Evolutionary conservation across 30 jellyfish, hydroid and myxozoan genomes (phyloP), one percentile per base, ranked within the genome.

Genomic region (Catostylus mosaicus): DNA sequence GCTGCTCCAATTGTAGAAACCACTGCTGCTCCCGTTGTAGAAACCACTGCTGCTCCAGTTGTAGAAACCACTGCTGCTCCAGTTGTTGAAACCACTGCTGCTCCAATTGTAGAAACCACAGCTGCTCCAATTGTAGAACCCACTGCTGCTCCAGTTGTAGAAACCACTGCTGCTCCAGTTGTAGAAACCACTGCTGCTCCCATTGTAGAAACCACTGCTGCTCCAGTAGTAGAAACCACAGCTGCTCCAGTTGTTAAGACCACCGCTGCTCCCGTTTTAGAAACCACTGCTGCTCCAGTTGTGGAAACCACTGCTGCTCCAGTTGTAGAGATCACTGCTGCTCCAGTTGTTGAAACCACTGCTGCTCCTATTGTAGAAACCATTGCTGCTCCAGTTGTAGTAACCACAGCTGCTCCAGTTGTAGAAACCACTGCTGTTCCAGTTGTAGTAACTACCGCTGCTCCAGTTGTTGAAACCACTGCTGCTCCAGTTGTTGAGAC

Each of bases 141-240:
- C 2, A 78, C 81, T 2, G 81, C 83, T 30, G 89, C 80, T 50
- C 57, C 87, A 16, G 85, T 46, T 30, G 73, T 52, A 2, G 76
- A 75, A 35, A 75, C 87, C 1, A 75, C 87, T 2, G 87, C 87
- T 46, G 87, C 78, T 47, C 56, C 87, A 54, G 76, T 62, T 34
- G 77, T 50, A n/a, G 60, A 75, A 75, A 75, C 87, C 30, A 75
- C 87, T 7, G 87, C 87, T 5, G 87, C 87, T 50, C 77, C 87
- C 16, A 59, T 62, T 52, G 87, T 3, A 19, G 84, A 36, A 5
- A 62, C 76, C 27, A 75, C 87, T 1, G 87, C 54, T 75, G 87
- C 87, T 9, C 77, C 87, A 46, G 75, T 75, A 19, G 73, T 73
- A 16, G 74, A 40, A 35, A 36, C 84, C 6, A 73, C 67, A 51